Percentiles rank a stretch among this genome's conserved stretches.
Evolutionary conservation across 2,888 invertebrate species (phyloP).

Genomic region (Acanthosepion esculentum): DNA sequence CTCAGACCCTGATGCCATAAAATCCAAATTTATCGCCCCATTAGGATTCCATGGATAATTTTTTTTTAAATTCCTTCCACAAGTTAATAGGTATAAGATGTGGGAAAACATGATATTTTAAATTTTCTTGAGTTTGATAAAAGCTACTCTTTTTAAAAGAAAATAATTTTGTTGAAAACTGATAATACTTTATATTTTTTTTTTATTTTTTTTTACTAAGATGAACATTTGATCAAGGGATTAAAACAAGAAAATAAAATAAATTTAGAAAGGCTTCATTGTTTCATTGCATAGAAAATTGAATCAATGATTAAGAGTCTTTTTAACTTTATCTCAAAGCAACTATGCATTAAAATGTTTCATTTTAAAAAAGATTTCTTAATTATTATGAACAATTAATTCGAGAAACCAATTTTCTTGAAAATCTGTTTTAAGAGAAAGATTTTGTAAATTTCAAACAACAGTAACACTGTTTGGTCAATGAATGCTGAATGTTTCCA

Average conservation of each 20-base stretch:
- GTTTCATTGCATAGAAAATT: not conserved
- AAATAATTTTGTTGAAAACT: not conserved
- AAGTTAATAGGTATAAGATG: conserved; percentile 20
- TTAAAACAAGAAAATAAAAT: not conserved
- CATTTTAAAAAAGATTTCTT: too few species aligned
- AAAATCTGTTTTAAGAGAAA: too few species aligned
- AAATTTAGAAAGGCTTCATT: not conserved
- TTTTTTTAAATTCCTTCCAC: not conserved
- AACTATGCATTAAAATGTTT: not conserved
- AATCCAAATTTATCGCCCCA: conserved; percentile 1
- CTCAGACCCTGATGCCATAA: conserved; percentile 15
- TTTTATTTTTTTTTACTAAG: not conserved
- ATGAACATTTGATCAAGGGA: not conserved
- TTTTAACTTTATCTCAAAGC: not conserved
- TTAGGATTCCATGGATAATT: not conserved
- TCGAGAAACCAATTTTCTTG: too few species aligned
- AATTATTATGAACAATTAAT: too few species aligned
- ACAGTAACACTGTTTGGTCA: too few species aligned
- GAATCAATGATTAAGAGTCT: not conserved
- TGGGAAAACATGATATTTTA: not conserved
- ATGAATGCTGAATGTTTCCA: too few species aligned
- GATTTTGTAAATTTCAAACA: too few species aligned
- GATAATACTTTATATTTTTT: not conserved
- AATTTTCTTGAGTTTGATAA: not conserved
- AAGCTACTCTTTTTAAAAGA: not conserved